These are phyloP conservation scores for Gobio occitaniae DNA, from an alignment of 2,797 vertebrate genomes.

Conservation along the genomic window DNA sequence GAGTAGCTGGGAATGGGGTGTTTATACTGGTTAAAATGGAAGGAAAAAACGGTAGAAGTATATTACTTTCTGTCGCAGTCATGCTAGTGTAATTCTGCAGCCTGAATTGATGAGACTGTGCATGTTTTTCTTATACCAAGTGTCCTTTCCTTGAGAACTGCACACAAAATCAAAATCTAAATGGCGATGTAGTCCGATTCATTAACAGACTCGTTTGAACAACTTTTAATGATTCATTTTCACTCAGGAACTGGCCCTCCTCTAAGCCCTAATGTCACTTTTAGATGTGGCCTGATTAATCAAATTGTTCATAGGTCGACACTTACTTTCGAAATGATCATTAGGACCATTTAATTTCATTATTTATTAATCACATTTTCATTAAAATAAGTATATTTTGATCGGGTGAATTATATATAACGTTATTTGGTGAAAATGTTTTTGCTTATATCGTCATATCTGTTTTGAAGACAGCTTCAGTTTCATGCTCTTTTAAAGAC, in stretches of 20 bases:
- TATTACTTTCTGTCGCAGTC: background rate
- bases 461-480: conserved; percentile 56
- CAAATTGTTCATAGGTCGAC: background rate
- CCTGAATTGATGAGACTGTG: background rate
- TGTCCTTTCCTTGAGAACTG: background rate
- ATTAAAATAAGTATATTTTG: background rate
- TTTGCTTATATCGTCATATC: conserved; percentile 56
- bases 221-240: background rate
- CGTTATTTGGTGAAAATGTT: background rate
- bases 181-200: conserved; percentile 41
- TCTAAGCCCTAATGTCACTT: background rate
- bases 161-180: background rate
- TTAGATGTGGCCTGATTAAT: background rate
- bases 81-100: background rate
- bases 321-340: background rate
- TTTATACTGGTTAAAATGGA: background rate
- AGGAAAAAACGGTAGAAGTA: background rate
- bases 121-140: background rate
- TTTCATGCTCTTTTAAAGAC: conserved; percentile 32
- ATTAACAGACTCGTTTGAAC: background rate
- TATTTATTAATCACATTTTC: background rate
- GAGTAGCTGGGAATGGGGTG: conserved; percentile 25
- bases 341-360: background rate
- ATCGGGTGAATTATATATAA: background rate
- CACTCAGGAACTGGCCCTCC: background rate